Base-by-base conservation (phyloP, 2,888 invertebrate species). In the Bombyx huttoni region DNA sequence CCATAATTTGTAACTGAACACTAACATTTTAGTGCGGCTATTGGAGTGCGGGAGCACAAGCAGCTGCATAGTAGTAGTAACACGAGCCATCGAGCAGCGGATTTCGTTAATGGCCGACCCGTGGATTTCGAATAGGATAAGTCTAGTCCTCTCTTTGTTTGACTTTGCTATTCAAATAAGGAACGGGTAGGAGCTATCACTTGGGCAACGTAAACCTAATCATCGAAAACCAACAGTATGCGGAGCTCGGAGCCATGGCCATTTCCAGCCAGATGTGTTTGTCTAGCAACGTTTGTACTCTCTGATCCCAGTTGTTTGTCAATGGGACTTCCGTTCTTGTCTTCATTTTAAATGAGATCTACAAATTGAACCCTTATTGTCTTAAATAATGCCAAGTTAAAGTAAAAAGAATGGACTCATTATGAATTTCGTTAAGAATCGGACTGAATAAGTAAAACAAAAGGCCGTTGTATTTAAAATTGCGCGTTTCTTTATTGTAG, bases 171-270 rank as follows among this genome's bases (percentile, higher is more conserved):
- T 54, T 66, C 68, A 77, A 75, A 74, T 67, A 74, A 58, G 64
- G 62, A 69, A 60, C 60, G 65, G 63, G 56, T 56, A 56, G 55
- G 62, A 63, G 58, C 68, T 64, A 74, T 76, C 71, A 68, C 66
- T 68, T 65, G 64, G 65, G 58, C 58, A 73, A 67, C 65, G 74
- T 64, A 78, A 76, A 80, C 75, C 65, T 73, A 76, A 79, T 81
- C 74, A 78, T 76, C 64, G 67, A 70, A 73, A 73, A 70, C 73
- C 72, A 81, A 81, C 73, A 76, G 66, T 60, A 53, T 56, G 59
- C 46, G 58, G 59, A 53, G 55, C 54, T 52, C 52, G 53, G 56
- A 59, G 59, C 56, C 52, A 54, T 57, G 65, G 63, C 67, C 70
- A 67, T 64, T 68, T 57, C 54, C 68, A 61, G 67, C 52, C 62